phyloP scores from a whole-genome alignment of 2,113 vertebrate genomes.

The Elanoides forficatus region DNA sequence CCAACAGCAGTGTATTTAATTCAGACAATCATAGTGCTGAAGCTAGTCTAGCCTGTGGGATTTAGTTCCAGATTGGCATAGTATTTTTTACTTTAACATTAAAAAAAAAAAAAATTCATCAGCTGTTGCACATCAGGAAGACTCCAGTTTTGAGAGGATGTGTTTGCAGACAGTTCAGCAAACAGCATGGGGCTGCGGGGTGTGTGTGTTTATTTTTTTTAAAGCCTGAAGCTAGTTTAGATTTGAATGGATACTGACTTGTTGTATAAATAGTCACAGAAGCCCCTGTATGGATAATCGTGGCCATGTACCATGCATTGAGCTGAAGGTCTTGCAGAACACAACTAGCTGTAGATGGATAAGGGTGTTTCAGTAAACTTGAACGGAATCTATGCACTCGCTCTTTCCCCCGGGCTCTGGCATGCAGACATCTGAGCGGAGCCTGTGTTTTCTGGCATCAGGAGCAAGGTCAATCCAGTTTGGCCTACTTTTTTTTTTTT shows the following conservation, averaged over 20 bases:
- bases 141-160: background rate
- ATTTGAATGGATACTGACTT: background rate
- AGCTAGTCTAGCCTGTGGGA: background rate
- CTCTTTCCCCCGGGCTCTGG: background rate
- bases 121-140: background rate
- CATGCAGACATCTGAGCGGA: background rate
- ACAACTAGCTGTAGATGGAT: background rate
- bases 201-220: background rate
- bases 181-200: background rate
- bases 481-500: background rate
- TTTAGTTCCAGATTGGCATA: background rate
- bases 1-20: background rate
- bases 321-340: background rate
- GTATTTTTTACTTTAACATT: background rate
- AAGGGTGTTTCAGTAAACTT: background rate
- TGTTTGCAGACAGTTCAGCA: background rate
- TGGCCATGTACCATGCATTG: background rate
- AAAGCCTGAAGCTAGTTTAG: background rate
- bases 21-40: background rate
- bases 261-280: background rate
- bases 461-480: background rate
- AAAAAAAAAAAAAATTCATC: background rate
- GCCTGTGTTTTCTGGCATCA: slow-evolving; percentile 27
- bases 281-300: background rate
- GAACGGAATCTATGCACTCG: background rate